Evolutionary conservation across 2,888 invertebrate species (phyloP).

Genomic region (Agrenia bidenticulata): DNA sequence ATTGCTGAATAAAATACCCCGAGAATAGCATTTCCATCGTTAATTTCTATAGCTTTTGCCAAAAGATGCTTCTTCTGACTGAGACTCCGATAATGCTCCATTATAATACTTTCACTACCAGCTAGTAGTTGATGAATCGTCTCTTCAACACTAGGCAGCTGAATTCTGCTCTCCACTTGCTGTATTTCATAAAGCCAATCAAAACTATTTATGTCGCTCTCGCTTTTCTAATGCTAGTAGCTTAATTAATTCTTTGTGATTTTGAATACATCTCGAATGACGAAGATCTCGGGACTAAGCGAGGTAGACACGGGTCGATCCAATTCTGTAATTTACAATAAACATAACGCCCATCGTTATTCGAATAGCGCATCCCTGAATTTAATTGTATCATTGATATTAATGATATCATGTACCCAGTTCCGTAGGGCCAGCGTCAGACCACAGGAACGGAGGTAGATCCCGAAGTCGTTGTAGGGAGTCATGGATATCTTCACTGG

Average conservation of each 20-base stretch:
- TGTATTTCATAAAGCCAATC: slow-evolving; percentile 37
- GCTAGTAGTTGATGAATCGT: slow-evolving; percentile 61
- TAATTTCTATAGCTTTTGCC: slow-evolving; percentile 69
- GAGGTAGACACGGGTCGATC: slow-evolving; percentile 9
- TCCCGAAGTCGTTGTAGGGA: slow-evolving; percentile 40
- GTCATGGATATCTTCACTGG: slow-evolving; percentile 41
- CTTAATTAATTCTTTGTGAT: too few species aligned
- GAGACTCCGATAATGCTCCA: slow-evolving; percentile 61
- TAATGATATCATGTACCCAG: slow-evolving; percentile 28
- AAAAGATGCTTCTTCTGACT: slow-evolving; percentile 69
- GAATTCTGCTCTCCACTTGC: slow-evolving; percentile 51
- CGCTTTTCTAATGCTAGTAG: too few species aligned
- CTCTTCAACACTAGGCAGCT: slow-evolving; percentile 56
- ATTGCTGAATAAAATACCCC: slow-evolving; percentile 57
- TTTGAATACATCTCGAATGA: slow-evolving; percentile 2
- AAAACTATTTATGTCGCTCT: background rate
- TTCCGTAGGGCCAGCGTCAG: slow-evolving; percentile 43
- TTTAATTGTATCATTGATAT: background rate
- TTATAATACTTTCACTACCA: slow-evolving; percentile 59
- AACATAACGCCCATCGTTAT: too few species aligned
- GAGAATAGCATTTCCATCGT: slow-evolving; percentile 76
- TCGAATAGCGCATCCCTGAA: too few species aligned
- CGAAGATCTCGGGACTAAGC: slow-evolving; percentile 9
- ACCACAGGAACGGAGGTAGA: slow-evolving; percentile 48
- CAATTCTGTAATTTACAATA: background rate